phyloP scores from a whole-genome alignment of 2,888 invertebrate genomes.

The Leptogaster cylindrica region DNA sequence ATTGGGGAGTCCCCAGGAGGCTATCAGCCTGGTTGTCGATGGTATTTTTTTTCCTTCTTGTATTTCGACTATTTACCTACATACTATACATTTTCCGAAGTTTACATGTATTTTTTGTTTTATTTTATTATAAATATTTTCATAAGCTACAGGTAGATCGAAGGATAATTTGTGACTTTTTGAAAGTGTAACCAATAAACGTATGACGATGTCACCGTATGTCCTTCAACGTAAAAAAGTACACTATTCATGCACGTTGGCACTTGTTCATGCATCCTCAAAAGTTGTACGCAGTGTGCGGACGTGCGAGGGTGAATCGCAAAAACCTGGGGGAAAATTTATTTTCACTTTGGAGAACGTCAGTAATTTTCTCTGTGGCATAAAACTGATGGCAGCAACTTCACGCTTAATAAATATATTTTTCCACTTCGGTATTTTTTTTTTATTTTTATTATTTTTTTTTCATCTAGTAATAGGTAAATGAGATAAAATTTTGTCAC shows the following conservation, averaged over 20 bases:
- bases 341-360: conserved; percentile 14
- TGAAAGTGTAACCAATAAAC: neutral
- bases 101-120: conserved; percentile 11
- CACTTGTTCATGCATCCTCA: neutral
- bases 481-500: conserved; percentile 15
- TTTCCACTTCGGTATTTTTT: no score
- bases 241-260: neutral
- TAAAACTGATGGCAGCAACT: neutral
- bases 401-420: no score
- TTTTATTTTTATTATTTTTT: neutral
- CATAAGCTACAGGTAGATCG: neutral
- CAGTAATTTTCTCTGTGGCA: neutral
- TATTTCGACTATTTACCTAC: neutral
- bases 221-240: neutral
- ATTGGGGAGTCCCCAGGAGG: no score
- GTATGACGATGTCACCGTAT: neutral
- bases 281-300: neutral
- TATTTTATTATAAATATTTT: neutral
- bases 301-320: no score
- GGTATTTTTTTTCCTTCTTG: neutral
- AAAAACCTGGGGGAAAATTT: conserved; percentile 9
- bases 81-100: conserved; percentile 9
- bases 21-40: neutral
- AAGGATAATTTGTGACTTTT: conserved; percentile 11
- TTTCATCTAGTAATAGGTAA: neutral